A percentile compares a stretch with the other conserved stretches of the same genome.
Evolutionary conservation across 2,113 vertebrate species (phyloP).

Genomic region (Myodes glareolus): DNA sequence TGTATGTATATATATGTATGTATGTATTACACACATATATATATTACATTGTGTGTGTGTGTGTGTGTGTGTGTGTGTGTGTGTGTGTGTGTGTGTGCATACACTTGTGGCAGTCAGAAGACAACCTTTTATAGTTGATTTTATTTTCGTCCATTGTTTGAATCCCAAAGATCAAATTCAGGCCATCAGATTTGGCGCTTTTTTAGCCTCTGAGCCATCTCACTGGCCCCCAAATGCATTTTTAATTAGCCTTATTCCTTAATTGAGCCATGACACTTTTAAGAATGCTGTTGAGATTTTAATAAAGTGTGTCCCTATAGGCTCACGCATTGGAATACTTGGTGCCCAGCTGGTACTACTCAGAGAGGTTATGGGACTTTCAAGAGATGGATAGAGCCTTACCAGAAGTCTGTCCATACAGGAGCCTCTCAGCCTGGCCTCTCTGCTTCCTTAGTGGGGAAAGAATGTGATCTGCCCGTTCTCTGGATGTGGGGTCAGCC

Average conservation of each 20-base stretch:
- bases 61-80: neutral
- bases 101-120: neutral
- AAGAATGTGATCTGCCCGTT: no score
- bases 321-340: neutral
- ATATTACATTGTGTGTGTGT: neutral
- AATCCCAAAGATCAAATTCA: neutral
- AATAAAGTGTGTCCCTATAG: neutral
- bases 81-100: neutral
- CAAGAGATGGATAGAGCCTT: no score
- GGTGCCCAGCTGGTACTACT: neutral
- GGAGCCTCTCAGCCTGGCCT: neutral
- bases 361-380: neutral
- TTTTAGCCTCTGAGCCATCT: neutral
- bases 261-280: neutral
- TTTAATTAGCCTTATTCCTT: no score
- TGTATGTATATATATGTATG: no score
- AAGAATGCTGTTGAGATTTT: neutral
- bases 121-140: neutral
- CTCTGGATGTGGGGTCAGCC: neutral
- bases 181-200: neutral
- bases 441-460: neutral
- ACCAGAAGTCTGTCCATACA: no score
- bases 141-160: neutral
- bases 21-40: no score
- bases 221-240: neutral